Conservation (phyloP, 2,113 vertebrate genomes). For the Stegostoma tigrinum region DNA sequence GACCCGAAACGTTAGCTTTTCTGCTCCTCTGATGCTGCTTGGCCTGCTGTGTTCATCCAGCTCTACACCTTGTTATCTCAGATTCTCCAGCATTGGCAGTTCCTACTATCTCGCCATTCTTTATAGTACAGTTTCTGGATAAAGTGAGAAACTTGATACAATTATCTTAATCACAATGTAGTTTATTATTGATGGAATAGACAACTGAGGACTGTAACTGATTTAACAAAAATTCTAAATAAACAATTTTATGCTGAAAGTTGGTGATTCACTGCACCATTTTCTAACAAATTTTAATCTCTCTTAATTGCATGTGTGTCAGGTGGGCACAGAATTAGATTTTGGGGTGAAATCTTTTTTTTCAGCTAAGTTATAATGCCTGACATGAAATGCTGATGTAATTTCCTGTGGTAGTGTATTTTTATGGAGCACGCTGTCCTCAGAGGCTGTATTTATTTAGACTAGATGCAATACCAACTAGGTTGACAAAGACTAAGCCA, state of each 20-base stretch:
- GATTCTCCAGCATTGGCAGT: too few species aligned
- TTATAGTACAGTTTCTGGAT: background rate
- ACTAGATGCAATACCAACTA: background rate
- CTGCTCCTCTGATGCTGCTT: too few species aligned
- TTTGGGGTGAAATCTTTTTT: background rate
- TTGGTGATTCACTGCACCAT: too few species aligned
- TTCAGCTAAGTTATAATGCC: background rate
- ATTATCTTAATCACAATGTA: background rate
- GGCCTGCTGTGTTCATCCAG: too few species aligned
- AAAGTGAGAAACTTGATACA: background rate
- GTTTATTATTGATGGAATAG: background rate
- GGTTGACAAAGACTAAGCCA: background rate
- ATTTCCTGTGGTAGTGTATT: background rate
- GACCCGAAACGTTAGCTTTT: too few species aligned
- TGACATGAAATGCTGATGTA: conserved; percentile 20
- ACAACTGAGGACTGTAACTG: background rate
- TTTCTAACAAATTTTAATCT: background rate
- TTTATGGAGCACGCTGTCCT: conserved; percentile 9
- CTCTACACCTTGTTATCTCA: too few species aligned
- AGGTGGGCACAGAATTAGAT: background rate
- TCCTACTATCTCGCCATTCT: too few species aligned
- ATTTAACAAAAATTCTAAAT: background rate
- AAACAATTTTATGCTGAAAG: background rate
- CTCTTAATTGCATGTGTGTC: background rate
- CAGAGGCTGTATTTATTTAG: too few species aligned